Base-by-base conservation (phyloP, 2,888 invertebrate species). In the Parapristionchus giblindavisi region DNA sequence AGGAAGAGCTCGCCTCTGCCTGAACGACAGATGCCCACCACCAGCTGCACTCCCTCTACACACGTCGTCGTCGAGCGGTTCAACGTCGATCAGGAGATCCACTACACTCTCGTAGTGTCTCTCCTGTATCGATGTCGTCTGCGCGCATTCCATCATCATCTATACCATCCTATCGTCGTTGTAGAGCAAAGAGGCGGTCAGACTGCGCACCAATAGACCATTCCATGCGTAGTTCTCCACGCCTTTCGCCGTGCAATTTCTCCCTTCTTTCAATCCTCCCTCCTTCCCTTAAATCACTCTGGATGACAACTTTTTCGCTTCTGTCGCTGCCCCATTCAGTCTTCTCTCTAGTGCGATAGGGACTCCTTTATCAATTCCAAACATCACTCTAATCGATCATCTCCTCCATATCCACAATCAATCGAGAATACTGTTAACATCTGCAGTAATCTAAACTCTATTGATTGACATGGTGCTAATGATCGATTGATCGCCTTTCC, bases 1-100 rank as follows among this genome's bases (percentile, higher is more conserved):
- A 90, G 75, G 86, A 86, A 61, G 85, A 86, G 80, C 83, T 87
- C 78, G 84, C 87, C 76, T 79, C 70, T 76, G 83, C 78, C 77
- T 82, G 80, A 83, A 83, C 79, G 72, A 79, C 81, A 71, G 78
- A 77, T 76, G 81, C 83, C 72, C 83, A 83, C 77, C 79, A 80
- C 74, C 83, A 83, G 77, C 76, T 80, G 76, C 81, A 83, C 76
- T 77, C 81, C 65, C 76, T 83, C 76, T 80, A 73, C 73, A 51
- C 60, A 5, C 60, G 61, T 51, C 73, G 73, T 79, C 73, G 70
- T 74, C 71, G 68, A 75, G 72, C 76, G 17, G 32, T 21, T n/a
- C 54, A 27, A 29, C 71, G 48, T 32, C 48, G 36, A 24, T 32
- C 48, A n/a, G 24, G n/a, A 24, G 17, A 24, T 34, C n/a, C 40